These are phyloP conservation scores for Pomacea maculata DNA, from an alignment of 1,140 invertebrate species.

Conservation along the genomic window DNA sequence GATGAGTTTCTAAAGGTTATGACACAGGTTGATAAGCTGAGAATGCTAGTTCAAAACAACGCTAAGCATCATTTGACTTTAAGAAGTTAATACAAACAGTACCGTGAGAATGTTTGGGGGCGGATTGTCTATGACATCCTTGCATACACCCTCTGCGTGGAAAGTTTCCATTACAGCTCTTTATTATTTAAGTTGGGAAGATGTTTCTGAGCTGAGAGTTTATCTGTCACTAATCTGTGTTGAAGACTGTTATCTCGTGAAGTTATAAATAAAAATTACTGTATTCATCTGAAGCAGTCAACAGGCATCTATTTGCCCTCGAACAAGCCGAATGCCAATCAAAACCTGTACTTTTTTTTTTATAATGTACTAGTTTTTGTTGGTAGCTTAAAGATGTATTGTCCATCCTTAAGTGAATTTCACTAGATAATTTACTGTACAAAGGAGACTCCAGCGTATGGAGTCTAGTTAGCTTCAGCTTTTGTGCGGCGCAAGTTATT, in stretches of 20 bases:
- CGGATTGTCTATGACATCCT: slow-evolving; percentile 30
- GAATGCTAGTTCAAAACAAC: too few species aligned
- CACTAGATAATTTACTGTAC: too few species aligned
- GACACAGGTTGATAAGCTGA: too few species aligned
- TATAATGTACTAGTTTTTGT: too few species aligned
- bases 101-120: slow-evolving; percentile 22
- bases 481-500: background rate
- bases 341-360: background rate
- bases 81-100: background rate
- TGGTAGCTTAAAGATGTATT: too few species aligned
- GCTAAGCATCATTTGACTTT: too few species aligned
- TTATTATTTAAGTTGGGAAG: background rate
- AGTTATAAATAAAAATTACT: background rate
- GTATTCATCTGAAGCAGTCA: background rate
- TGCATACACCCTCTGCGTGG: slow-evolving; percentile 14
- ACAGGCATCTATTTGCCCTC: background rate
- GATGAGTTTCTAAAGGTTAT: too few species aligned
- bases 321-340: background rate
- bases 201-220: background rate
- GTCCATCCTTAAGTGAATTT: too few species aligned
- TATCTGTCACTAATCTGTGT: background rate
- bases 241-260: background rate
- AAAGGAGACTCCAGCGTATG: too few species aligned
- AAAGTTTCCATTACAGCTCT: slow-evolving; percentile 24
- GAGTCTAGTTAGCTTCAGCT: too few species aligned